These are phyloP conservation scores for Heliconius nattereri DNA, from an alignment of 1,140 invertebrate species.

Conservation along the genomic window DNA sequence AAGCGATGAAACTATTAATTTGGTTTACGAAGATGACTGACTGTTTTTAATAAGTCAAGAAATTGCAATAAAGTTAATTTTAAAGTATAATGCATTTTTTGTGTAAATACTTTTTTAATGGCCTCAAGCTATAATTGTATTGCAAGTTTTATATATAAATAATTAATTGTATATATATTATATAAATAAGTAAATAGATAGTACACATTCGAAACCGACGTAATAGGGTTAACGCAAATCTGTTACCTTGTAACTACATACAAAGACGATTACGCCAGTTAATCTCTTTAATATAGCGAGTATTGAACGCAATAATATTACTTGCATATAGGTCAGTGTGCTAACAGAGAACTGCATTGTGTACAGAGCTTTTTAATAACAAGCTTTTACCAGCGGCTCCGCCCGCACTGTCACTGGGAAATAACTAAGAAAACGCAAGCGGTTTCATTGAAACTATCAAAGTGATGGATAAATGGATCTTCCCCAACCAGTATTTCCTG, in stretches of 20 bases:
- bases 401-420: not conserved
- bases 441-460: no score
- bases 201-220: not conserved
- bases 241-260: not conserved
- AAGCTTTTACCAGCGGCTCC: not conserved
- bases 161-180: no score
- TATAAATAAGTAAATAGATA: not conserved
- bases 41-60: not conserved
- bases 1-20: not conserved
- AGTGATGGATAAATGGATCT: no score
- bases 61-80: not conserved
- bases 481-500: no score
- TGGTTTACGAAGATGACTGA: not conserved
- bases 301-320: constrained; percentile 2
- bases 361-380: not conserved
- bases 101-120: not conserved
- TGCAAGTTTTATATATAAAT: no score
- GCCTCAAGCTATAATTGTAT: not conserved
- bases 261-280: constrained; percentile 8
- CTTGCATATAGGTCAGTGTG: not conserved
- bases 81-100: not conserved
- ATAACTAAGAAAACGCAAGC: no score
- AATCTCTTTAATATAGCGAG: not conserved
- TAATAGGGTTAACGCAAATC: not conserved
- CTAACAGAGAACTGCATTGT: not conserved